Evolutionary conservation across 2,888 invertebrate species (phyloP).

Genomic region (Drosophila paranaensis): DNA sequence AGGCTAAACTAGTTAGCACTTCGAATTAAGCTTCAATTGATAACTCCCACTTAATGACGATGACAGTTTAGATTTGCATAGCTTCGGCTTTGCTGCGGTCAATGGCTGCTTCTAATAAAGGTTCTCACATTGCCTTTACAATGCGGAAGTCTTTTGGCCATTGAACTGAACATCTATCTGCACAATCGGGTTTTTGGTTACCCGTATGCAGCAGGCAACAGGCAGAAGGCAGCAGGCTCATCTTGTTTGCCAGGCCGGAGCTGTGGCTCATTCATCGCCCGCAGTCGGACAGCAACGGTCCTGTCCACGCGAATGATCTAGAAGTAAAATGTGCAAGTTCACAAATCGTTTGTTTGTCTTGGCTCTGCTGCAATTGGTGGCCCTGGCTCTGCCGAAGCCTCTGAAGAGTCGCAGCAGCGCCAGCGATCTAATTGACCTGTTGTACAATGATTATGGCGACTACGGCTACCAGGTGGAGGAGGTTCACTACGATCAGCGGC

Average conservation of each 20-base stretch:
- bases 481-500: slow-evolving; percentile 89
- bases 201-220: not conserved
- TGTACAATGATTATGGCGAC: slow-evolving; percentile 68
- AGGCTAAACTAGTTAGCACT: slow-evolving; percentile 48
- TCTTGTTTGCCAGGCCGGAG: slow-evolving; percentile 31
- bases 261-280: slow-evolving; percentile 59
- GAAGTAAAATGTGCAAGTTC: slow-evolving; percentile 83
- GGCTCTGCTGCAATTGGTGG: slow-evolving; percentile 53
- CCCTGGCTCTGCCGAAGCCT: slow-evolving; percentile 36
- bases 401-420: slow-evolving; percentile 36
- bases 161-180: slow-evolving; percentile 61
- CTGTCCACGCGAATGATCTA: slow-evolving; percentile 29
- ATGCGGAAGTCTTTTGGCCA: slow-evolving; percentile 75
- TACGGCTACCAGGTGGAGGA: slow-evolving; percentile 81
- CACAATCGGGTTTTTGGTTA: slow-evolving; percentile 61
- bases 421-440: slow-evolving; percentile 56
- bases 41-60: not conserved
- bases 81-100: slow-evolving; percentile 31
- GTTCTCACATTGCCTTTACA: slow-evolving; percentile 61
- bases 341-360: slow-evolving; percentile 83
- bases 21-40: slow-evolving; percentile 27
- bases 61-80: not conserved
- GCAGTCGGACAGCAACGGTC: slow-evolving; percentile 60
- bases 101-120: slow-evolving; percentile 29
- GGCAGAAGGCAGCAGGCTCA: slow-evolving; percentile 42